Evolutionary conservation across 2,888 invertebrate genomes (phyloP).

Genomic region (Hartigia nigra): DNA sequence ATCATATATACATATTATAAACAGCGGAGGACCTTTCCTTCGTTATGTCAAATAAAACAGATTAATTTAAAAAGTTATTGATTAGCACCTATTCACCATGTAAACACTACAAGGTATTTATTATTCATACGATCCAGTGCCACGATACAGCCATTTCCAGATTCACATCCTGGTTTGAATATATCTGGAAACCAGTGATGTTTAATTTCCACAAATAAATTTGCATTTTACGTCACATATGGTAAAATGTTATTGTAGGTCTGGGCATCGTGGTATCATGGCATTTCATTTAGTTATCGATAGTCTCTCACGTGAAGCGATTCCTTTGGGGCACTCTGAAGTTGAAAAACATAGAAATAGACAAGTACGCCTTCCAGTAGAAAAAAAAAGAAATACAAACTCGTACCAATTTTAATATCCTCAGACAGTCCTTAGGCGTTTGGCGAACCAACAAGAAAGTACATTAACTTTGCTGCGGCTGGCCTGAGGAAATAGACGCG

Average conservation of each 20-base stretch:
- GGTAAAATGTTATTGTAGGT: constrained; percentile 10
- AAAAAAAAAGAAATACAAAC: neutral
- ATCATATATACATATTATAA: neutral
- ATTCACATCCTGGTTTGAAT: constrained; percentile 1
- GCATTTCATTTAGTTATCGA: neutral
- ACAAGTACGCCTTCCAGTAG: neutral
- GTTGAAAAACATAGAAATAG: neutral
- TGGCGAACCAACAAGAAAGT: neutral
- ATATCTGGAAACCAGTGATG: neutral
- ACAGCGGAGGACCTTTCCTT: neutral
- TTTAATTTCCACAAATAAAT: constrained; percentile 11
- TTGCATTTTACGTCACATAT: constrained; percentile 9
- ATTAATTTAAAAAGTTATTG: neutral
- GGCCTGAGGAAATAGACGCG: neutral
- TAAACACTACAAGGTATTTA: constrained; percentile 1
- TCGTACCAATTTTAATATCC: neutral
- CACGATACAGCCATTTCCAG: neutral
- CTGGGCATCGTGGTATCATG: neutral
- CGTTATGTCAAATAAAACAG: neutral
- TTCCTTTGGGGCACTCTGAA: neutral
- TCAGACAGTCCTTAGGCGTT: neutral
- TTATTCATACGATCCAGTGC: neutral
- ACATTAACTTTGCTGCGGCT: neutral
- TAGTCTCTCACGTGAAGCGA: neutral
- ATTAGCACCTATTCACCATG: neutral